Conservation (phyloP, 2,113 vertebrate genomes). For the Tychaedon coryphoeus region DNA sequence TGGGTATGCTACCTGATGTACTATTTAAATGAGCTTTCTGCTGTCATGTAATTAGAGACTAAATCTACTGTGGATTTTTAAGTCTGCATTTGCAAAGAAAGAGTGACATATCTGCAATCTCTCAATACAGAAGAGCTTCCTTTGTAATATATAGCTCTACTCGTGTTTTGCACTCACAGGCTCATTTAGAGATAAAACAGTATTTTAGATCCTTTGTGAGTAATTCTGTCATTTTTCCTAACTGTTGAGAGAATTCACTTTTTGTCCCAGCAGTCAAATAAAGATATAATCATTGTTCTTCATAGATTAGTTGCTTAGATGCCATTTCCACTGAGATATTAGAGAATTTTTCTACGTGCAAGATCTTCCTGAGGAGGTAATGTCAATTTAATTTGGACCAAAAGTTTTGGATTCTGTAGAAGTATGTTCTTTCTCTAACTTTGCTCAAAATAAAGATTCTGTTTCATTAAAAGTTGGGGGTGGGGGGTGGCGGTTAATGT, state of each 20-base stretch:
- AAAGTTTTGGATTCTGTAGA: neutral
- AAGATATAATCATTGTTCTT: conserved; percentile 28
- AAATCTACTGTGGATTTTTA: neutral
- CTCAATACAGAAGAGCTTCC: neutral
- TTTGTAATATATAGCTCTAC: neutral
- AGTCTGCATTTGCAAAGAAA: neutral
- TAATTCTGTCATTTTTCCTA: neutral
- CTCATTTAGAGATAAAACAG: conserved; percentile 13
- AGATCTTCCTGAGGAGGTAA: neutral
- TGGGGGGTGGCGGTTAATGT: neutral
- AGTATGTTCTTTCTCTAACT: neutral
- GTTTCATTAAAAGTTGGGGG: neutral
- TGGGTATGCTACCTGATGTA: neutral
- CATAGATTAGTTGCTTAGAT: conserved; percentile 21
- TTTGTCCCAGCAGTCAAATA: conserved; percentile 14
- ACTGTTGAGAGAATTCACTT: neutral
- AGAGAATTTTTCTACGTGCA: neutral
- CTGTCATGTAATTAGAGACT: neutral
- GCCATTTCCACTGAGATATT: neutral
- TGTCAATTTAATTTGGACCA: neutral
- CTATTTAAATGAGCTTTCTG: neutral
- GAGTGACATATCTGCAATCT: neutral
- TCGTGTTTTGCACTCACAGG: conserved; percentile 3
- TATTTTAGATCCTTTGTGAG: conserved; percentile 22
- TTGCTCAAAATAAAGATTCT: neutral